phyloP scores from a whole-genome alignment of 2,797 vertebrate species.

The Sebastes elongatus region DNA sequence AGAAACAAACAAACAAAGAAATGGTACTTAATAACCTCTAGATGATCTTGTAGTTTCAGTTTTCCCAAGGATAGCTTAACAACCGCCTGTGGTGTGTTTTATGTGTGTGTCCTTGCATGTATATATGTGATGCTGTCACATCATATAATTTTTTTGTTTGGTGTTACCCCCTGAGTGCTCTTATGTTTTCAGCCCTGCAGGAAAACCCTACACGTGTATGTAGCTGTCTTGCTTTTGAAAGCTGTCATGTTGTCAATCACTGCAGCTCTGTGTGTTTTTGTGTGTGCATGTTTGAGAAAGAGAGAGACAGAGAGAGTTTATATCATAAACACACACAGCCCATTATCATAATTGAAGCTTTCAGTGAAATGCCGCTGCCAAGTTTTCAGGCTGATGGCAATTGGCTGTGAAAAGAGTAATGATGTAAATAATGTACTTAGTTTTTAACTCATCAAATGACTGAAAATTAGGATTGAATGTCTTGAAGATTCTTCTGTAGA shows the following conservation, averaged over 20 bases:
- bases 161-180: constrained; percentile 40
- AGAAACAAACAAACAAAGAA: constrained; percentile 2
- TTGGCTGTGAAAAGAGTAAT: constrained; percentile 38
- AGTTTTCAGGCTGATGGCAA: constrained; percentile 28
- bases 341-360: constrained; percentile 57
- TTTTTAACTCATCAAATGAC: constrained; percentile 21
- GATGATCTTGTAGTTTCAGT: constrained; percentile 30
- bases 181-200: constrained; percentile 39
- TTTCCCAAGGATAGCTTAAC: constrained; percentile 13
- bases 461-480: constrained; percentile 1
- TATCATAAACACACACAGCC: constrained; percentile 27
- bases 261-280: background rate
- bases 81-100: constrained; percentile 34
- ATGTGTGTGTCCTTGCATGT: constrained; percentile 26
- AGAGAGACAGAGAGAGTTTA: background rate
- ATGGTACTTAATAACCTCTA: constrained; percentile 17
- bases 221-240: constrained; percentile 26
- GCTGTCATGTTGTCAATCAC: constrained; percentile 34
- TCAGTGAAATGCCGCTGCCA: constrained; percentile 32
- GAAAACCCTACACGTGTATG: constrained; percentile 1
- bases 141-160: constrained; percentile 63
- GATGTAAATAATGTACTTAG: constrained; percentile 23
- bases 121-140: constrained; percentile 61
- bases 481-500: background rate
- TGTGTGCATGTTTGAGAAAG: background rate